phyloP scores from a whole-genome alignment of 2,113 vertebrate species.

The Onychostoma macrolepis region DNA sequence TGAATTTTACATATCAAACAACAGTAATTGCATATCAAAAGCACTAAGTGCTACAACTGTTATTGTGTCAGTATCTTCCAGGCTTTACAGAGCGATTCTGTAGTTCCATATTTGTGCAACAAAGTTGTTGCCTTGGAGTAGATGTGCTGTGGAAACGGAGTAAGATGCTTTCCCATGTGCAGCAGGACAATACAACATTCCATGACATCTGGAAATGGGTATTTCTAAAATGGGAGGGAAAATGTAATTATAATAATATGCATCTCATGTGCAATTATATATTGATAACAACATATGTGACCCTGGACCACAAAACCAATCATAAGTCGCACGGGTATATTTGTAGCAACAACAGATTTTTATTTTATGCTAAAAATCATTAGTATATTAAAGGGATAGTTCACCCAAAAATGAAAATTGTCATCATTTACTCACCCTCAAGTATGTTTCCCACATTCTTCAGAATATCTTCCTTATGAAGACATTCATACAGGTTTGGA shows the following conservation, averaged over 20 bases:
- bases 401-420: too few relatives aligned
- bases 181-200: constrained; percentile 90
- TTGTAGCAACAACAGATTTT: neutral
- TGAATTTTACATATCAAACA: constrained; percentile 29
- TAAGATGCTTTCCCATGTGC: constrained; percentile 66
- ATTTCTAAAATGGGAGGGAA: constrained; percentile 71
- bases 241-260: neutral
- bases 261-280: neutral
- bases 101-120: constrained; percentile 70
- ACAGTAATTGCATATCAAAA: constrained; percentile 7
- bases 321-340: too few relatives aligned
- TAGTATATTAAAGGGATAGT: too few relatives aligned
- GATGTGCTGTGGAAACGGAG: constrained; percentile 64
- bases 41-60: constrained; percentile 13
- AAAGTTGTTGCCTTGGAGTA: constrained; percentile 73
- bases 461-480: too few relatives aligned
- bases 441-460: too few relatives aligned
- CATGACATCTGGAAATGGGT: constrained; percentile 85
- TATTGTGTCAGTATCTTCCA: constrained; percentile 65
- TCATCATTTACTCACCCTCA: too few relatives aligned
- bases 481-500: too few relatives aligned
- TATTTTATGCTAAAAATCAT: neutral
- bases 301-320: too few relatives aligned
- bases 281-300: neutral
- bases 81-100: constrained; percentile 53